These are phyloP conservation scores for Eupithecia abbreviata DNA, from an alignment of 2,888 invertebrate species.

Conservation along the genomic window DNA sequence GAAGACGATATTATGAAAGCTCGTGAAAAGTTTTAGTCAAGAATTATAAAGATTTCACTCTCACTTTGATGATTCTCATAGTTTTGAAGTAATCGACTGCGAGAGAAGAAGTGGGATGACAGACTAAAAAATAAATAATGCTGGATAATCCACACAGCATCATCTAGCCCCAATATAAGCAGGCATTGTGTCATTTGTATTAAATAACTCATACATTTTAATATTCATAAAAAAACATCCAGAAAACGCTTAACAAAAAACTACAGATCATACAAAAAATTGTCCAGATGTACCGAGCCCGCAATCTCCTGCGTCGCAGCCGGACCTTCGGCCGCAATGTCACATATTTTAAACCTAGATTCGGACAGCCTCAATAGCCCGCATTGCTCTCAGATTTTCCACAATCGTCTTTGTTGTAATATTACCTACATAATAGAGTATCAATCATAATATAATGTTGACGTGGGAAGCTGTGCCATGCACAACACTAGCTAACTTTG, in stretches of 20 bases:
- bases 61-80: slow-evolving; percentile 7
- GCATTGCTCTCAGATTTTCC: background rate
- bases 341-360: background rate
- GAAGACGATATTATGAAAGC: slow-evolving; percentile 10
- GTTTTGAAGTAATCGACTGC: background rate
- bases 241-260: background rate
- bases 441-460: slow-evolving; percentile 15
- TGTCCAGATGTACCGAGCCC: background rate
- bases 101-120: background rate
- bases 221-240: background rate
- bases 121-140: background rate
- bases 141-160: background rate
- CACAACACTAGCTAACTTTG: slow-evolving; percentile 58
- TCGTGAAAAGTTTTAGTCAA: slow-evolving; percentile 8
- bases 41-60: background rate
- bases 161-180: background rate
- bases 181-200: too few relatives aligned
- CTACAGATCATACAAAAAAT: too few relatives aligned
- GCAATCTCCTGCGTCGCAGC: background rate
- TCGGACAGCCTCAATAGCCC: background rate
- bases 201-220: too few relatives aligned
- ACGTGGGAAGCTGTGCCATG: slow-evolving; percentile 28
- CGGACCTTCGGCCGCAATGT: background rate
- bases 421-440: background rate
- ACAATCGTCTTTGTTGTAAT: background rate